Evolutionary conservation across 1,140 invertebrate species (phyloP).

Genomic region (Drosophila chauvacae): DNA sequence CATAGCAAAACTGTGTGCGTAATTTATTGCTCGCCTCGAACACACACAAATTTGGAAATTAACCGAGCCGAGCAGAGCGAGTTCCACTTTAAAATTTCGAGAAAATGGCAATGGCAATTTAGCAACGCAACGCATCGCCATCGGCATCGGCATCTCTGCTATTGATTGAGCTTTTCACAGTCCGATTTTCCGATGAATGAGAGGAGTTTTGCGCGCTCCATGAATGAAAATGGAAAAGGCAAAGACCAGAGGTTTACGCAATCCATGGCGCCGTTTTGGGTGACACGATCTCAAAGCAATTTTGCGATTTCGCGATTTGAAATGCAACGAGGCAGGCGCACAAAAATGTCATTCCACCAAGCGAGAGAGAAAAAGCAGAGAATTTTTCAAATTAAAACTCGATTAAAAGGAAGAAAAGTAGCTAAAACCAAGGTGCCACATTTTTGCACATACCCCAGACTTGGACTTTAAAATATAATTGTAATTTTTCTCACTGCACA

Average conservation of each 20-base stretch:
- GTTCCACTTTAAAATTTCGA: slow-evolving; percentile 32
- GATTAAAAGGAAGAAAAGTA: slow-evolving; percentile 23
- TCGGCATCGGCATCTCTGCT: slow-evolving; percentile 68
- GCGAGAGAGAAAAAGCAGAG: slow-evolving; percentile 16
- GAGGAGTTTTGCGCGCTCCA: slow-evolving; percentile 3
- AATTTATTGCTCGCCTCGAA: slow-evolving; percentile 70
- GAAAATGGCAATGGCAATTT: slow-evolving; percentile 68
- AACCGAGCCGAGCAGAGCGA: slow-evolving; percentile 22
- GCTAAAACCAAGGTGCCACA: slow-evolving; percentile 8
- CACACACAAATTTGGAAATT: slow-evolving; percentile 58
- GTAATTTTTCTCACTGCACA: slow-evolving; percentile 14
- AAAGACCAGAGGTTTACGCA: slow-evolving; percentile 60
- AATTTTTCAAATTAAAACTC: slow-evolving; percentile 48
- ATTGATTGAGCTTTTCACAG: slow-evolving; percentile 79
- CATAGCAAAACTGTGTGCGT: slow-evolving; percentile 60
- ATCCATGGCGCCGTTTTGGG: slow-evolving; percentile 51
- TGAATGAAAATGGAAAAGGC: slow-evolving; percentile 53
- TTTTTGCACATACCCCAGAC: slow-evolving; percentile 3
- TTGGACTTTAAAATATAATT: slow-evolving; percentile 8
- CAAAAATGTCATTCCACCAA: slow-evolving; percentile 56
- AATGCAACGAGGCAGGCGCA: slow-evolving; percentile 70
- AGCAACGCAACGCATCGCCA: slow-evolving; percentile 69
- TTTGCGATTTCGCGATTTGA: slow-evolving; percentile 73
- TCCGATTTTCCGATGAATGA: slow-evolving; percentile 52
- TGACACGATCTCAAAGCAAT: slow-evolving; percentile 54